Evolutionary conservation across 2,113 vertebrate genomes (phyloP).

Genomic region (Phyllostomus discolor): DNA sequence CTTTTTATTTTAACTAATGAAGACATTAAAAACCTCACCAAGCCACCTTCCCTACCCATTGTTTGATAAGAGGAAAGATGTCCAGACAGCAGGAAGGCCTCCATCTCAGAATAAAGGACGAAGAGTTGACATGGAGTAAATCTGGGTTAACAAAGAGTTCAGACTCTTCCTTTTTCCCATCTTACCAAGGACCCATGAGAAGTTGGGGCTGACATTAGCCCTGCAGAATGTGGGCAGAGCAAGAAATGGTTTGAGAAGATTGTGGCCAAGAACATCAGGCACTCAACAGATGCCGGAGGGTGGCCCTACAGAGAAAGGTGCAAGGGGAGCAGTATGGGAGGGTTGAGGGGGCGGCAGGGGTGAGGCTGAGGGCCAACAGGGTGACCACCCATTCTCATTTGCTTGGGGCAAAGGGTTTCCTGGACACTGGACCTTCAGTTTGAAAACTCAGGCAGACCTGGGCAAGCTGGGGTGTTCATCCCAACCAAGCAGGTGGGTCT

Average conservation of each 20-base stretch:
- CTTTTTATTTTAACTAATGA: background rate
- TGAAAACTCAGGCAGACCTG: background rate
- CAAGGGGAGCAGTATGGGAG: background rate
- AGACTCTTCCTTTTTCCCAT: background rate
- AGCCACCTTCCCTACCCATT: background rate
- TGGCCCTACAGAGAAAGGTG: background rate
- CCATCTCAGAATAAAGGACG: background rate
- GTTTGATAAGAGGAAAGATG: background rate
- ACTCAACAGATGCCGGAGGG: background rate
- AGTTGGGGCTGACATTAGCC: background rate
- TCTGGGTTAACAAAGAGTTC: too few relatives aligned
- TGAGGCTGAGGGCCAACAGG: background rate
- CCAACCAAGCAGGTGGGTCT: background rate
- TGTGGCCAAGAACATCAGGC: accelerated
- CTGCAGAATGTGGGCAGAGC: background rate
- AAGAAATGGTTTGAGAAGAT: background rate
- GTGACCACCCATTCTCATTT: background rate
- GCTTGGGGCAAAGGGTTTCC: background rate
- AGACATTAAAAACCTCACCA: background rate
- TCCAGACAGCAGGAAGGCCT: background rate
- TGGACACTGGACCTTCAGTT: background rate
- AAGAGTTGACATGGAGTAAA: background rate
- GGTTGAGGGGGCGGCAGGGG: background rate
- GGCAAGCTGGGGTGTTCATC: background rate
- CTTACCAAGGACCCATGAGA: background rate